Evolutionary conservation across 2,888 invertebrate species (phyloP), one percentile per base, ranked within the genome.

Genomic region (Agonopterix arenella): DNA sequence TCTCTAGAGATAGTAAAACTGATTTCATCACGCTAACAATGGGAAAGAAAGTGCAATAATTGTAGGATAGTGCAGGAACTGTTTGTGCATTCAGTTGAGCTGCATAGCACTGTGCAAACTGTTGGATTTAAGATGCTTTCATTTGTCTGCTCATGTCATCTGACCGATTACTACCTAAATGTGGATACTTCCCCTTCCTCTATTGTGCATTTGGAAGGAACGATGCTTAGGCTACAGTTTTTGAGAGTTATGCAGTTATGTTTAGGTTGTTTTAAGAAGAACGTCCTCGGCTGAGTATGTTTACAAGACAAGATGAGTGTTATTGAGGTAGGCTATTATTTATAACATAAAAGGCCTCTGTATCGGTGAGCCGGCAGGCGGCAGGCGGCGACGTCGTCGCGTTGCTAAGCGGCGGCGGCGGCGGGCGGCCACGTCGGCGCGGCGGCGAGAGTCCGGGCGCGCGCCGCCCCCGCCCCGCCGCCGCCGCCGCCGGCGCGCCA

Each of bases 21-120:
- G 79, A 76, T 79, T 84, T 73, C 76, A 83, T 76, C 80, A 79
- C 71, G 69, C 68, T 76, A 81, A 84, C 78, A 85, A 83, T 83
- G 76, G 78, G 82, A 89, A 75, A 78, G 84, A 74, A 91, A 84
- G 79, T 86, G 82, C 79, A 80, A 73, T 80, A 90, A 88, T 75
- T 80, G 84, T 75, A 84, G 84, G 75, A 80, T 89, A 66, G 75
- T 79, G 61, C 71, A 76, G 79, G 77, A 76, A 78, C 70, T 67
- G 62, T 58, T 70, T 61, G 62, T 58, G 54, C 64, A 62, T 66
- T 57, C 64, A 59, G 54, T 49, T 45, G 50, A 50, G 53, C 51
- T 48, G 52, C 52, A 51, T 49, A 49, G 53, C 55, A 52, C 28
- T 28, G 18, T 18, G 28, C 28, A 28, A 28, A 28, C 28, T 28